Conservation (phyloP, 2,113 vertebrate genomes). For the Austrofundulus limnaeus region DNA sequence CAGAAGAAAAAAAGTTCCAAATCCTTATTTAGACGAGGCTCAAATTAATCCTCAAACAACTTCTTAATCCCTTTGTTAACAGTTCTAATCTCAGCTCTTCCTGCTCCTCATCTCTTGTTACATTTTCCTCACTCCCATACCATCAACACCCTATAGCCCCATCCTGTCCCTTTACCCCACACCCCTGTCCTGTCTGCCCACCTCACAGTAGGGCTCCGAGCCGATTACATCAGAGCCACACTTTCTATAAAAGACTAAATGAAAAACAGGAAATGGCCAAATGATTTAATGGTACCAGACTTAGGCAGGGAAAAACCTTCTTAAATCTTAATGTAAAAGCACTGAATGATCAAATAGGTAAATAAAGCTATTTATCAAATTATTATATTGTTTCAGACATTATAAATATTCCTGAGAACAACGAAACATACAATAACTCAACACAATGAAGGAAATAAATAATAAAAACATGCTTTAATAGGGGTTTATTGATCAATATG, state of each 20-base stretch:
- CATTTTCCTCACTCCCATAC: slow-evolving; percentile 27
- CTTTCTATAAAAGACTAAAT: too few species aligned
- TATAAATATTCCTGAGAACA: too few species aligned
- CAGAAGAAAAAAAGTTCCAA: slow-evolving; percentile 29
- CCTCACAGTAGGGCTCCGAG: slow-evolving; percentile 61
- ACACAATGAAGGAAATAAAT: too few species aligned
- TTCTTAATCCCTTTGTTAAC: slow-evolving; percentile 73
- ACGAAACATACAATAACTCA: too few species aligned
- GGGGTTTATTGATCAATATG: too few species aligned
- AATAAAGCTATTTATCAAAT: too few species aligned
- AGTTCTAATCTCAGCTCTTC: slow-evolving; percentile 55
- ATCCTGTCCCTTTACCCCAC: slow-evolving; percentile 33
- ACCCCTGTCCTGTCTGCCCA: slow-evolving; percentile 46
- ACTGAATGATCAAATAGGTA: too few species aligned
- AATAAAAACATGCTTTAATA: too few species aligned
- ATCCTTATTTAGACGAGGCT: slow-evolving; percentile 66
- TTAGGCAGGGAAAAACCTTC: slow-evolving; percentile 60
- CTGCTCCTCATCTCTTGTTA: slow-evolving; percentile 30
- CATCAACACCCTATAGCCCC: slow-evolving; percentile 33
- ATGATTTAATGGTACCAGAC: slow-evolving; percentile 60
- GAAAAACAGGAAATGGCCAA: slow-evolving; percentile 53
- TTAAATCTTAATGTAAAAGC: slow-evolving; percentile 23
- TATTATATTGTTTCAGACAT: too few species aligned
- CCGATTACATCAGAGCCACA: too few species aligned
- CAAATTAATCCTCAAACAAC: slow-evolving; percentile 57